Base-by-base conservation (phyloP, 2,888 invertebrate genomes). In the Philereme vetulata region DNA sequence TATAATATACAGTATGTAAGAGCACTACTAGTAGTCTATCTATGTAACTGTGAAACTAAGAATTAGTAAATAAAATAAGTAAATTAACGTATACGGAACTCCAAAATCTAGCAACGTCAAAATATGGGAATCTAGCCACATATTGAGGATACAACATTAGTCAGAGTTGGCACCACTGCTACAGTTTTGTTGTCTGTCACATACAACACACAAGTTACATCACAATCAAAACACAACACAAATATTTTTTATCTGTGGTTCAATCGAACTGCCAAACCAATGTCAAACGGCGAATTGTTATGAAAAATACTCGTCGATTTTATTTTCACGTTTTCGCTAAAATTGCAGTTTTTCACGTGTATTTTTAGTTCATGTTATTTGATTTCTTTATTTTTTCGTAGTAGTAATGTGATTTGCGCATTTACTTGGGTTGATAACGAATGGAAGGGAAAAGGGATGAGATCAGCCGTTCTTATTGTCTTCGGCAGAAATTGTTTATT, bases 241-340 rank as follows among this genome's bases (percentile, higher is more conserved):
- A 21, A 21, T 21, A 21, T 21, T 38, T 6, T 38, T 36, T 36
- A 7, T 36, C 35, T 36, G 84, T 84, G 40, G n/a, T 40, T 3
- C 9, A 4, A 11, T 11, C 86, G 85, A 21, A 21, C 2, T 2
- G 21, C 2, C n/a, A n/a, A n/a, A n/a, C n/a, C n/a, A 21, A 1
- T 21, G 21, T 21, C 21, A 80, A 81, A 76, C 61, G 74, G 58
- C 60, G 75, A 87, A 82, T 87, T 90, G 88, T 87, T 90, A 86
- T 88, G 88, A 89, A 88, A 62, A 89, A 88, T 87, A 85, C 65
- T 77, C 66, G 64, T 63, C 64, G 57, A 74, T 71, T 63, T 70
- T 67, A 42, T 69, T 75, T 80, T 74, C 70, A 53, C 62, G 62
- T 71, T 74, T 76, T 75, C 63, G 65, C 57, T 62, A 68, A 61